phyloP scores from a whole-genome alignment of 92 coral and sea anemone genomes.

The Micromussa lordhowensis region DNA sequence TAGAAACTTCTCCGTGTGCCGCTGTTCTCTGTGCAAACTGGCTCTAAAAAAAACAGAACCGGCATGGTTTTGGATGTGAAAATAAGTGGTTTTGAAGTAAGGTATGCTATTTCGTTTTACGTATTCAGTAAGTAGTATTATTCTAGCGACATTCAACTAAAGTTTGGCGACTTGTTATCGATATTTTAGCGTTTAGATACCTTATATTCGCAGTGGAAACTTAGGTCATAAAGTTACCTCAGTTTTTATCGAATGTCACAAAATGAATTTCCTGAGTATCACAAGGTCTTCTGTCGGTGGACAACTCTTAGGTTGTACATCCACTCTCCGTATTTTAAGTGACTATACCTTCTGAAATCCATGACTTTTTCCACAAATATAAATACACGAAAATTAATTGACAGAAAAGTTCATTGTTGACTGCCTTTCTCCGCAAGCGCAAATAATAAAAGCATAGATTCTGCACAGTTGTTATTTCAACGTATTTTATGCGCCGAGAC shows the following conservation, averaged over 20 bases:
- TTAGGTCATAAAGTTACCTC: neutral
- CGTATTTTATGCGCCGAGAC: too few species aligned
- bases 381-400: neutral
- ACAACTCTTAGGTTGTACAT: neutral
- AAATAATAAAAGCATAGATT: neutral
- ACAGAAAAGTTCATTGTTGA: neutral
- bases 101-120: slow-evolving; percentile 1
- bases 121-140: neutral
- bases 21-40: neutral
- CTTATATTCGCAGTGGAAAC: neutral
- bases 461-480: too few species aligned
- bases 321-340: neutral
- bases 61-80: neutral
- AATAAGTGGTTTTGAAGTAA: neutral
- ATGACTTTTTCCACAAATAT: neutral
- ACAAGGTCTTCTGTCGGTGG: neutral
- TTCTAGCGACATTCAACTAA: neutral
- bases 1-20: neutral
- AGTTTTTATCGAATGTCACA: neutral
- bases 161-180: neutral
- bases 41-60: neutral
- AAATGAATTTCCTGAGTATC: neutral
- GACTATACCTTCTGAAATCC: neutral
- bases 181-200: neutral
- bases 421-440: neutral